A percentile compares a stretch with the other conserved stretches of the same genome.
phyloP scores from a whole-genome alignment of 2,113 vertebrate genomes.

The Octodon degus region DNA sequence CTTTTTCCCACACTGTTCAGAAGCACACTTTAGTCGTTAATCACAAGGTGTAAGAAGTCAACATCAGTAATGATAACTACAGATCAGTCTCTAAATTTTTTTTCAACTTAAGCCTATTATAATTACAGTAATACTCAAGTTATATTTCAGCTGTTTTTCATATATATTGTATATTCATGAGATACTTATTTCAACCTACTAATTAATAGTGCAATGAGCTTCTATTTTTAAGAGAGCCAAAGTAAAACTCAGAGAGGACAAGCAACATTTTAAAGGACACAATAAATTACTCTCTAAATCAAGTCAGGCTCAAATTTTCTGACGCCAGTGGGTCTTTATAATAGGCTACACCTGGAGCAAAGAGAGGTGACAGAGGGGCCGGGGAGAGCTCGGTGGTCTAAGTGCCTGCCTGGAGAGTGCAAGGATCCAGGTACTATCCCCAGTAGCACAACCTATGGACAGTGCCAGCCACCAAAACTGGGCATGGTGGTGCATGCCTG shows the following conservation, averaged over 20 bases:
- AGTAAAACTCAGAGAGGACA: background rate
- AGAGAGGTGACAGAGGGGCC: background rate
- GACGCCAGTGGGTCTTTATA: background rate
- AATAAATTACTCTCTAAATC: background rate
- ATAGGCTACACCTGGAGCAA: background rate
- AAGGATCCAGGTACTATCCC: too few relatives aligned
- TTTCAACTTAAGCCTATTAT: background rate
- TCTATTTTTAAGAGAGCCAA: slow-evolving; percentile 30
- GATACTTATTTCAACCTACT: slow-evolving; percentile 28
- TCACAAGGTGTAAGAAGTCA: background rate
- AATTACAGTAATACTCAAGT: background rate
- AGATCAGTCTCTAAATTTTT: background rate
- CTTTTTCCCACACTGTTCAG: background rate
- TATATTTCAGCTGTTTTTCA: background rate
- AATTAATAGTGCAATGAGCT: slow-evolving; percentile 10
- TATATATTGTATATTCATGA: background rate
- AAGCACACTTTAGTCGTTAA: background rate
- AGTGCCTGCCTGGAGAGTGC: too few relatives aligned
- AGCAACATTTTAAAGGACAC: slow-evolving; percentile 6
- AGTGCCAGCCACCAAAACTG: too few relatives aligned
- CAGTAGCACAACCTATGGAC: too few relatives aligned
- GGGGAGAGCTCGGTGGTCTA: too few relatives aligned
- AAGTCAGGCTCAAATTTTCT: slow-evolving; percentile 4
- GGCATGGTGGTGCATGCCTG: too few relatives aligned
- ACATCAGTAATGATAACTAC: background rate